Evolutionary conservation across 2,113 vertebrate genomes (phyloP), one percentile per base, ranked within the genome.

Genomic region (Nesoenas mayeri): DNA sequence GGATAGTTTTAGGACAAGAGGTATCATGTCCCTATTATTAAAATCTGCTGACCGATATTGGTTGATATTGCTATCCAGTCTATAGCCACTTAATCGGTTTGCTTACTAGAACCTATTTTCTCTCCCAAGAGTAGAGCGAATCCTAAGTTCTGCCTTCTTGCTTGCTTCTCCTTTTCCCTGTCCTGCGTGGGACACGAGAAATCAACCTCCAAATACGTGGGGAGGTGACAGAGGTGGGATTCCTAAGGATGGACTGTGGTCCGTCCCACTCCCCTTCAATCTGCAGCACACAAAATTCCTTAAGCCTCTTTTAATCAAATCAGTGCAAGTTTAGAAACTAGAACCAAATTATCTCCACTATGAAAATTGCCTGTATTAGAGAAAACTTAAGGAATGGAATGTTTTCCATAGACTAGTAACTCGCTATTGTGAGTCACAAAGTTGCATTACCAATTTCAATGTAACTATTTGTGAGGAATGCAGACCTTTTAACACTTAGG

Each of bases 231-330:
- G 34, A 83, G 20, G 11, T 50, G 40, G 28, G 29, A 25, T 80
- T 40, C 14, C 6, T 36, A 56, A 84, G 16, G 25, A 16, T 65
- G 34, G 29, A 21, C 28, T 62, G 26, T 81, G 47, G 32, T 85
- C 58, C 67, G 32, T 13, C 6, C 20, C 8, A 16, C 15, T 44
- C 5, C 8, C 3, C 6, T 22, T 34, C 5, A 0, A 6, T 66
- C 29, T 74, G 66, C n/a, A 78, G 87, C 32, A 24, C 32, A 21
- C 67, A 18, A 71, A 71, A 58, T 67, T 91, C 47, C 32, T 77
- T 15, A 25, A 34, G 6, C 54, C 12, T 65, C 50, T 42, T 80
- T 67, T 11, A n/a, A 62, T 77, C 7, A 17, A 36, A 1, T 78
- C 40, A 32, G 5, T 92, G 51, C 36, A 65, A 65, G 5, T 61